A percentile compares a stretch with the other conserved stretches of the same genome.
Evolutionary conservation across 2,113 vertebrate genomes (phyloP).

Genomic region (Zosterops lateralis): DNA sequence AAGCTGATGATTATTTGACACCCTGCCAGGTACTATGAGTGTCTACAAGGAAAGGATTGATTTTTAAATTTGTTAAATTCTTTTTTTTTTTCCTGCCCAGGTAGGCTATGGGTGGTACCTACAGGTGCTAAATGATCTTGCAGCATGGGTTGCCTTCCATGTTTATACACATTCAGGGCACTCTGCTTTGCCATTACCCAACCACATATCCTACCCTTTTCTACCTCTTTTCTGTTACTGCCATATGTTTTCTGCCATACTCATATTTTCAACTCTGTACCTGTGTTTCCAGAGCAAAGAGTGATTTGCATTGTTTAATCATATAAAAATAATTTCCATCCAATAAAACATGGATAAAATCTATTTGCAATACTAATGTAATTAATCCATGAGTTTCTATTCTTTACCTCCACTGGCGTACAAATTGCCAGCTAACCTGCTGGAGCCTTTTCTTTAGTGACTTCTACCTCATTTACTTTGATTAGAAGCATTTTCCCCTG

Average conservation of each 20-base stretch:
- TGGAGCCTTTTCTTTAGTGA: neutral
- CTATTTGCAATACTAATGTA: neutral
- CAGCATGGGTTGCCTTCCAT: neutral
- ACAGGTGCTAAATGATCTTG: neutral
- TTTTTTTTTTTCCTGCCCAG: neutral
- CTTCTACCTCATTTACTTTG: neutral
- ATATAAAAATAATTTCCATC: neutral
- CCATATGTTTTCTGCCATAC: neutral
- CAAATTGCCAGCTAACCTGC: neutral
- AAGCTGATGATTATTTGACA: neutral
- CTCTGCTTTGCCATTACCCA: neutral
- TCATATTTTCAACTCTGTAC: neutral
- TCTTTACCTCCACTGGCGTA: neutral
- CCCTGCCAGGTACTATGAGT: neutral
- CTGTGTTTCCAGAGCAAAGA: neutral
- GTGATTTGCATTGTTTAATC: neutral
- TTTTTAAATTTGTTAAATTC: neutral
- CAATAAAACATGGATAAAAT: neutral
- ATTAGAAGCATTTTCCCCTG: neutral
- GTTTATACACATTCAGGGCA: neutral
- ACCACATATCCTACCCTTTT: neutral
- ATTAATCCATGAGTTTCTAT: neutral
- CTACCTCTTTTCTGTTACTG: neutral
- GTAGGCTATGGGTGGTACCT: neutral
- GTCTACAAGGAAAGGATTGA: neutral